phyloP scores from a whole-genome alignment of 2,888 invertebrate genomes.

The Rotaria socialis region DNA sequence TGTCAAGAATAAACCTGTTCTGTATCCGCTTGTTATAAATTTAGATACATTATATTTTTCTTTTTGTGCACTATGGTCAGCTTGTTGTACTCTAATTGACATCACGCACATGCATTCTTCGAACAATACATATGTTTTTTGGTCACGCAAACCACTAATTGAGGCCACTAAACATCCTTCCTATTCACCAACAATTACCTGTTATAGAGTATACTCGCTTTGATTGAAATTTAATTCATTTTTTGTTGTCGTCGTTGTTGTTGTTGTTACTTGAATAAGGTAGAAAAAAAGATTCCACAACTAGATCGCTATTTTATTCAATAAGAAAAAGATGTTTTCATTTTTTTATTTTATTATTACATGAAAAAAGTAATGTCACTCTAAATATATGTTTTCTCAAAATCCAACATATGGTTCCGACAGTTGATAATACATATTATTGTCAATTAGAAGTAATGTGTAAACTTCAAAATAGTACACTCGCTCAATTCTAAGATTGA shows the following conservation, averaged over 20 bases:
- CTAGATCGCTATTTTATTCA: neutral
- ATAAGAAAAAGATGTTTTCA: neutral
- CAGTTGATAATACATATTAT: neutral
- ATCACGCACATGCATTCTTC: neutral
- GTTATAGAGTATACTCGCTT: neutral
- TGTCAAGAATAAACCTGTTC: neutral
- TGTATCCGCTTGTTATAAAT: neutral
- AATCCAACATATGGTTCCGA: neutral
- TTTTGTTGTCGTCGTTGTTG: neutral
- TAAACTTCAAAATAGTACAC: neutral
- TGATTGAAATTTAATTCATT: neutral
- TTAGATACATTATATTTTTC: neutral
- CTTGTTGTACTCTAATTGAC: neutral
- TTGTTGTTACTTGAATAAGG: neutral
- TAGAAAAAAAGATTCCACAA: neutral
- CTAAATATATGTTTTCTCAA: neutral
- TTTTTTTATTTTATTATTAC: neutral
- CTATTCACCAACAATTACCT: neutral
- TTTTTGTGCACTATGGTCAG: neutral
- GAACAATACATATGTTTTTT: constrained; percentile 15
- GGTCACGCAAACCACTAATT: constrained; percentile 18
- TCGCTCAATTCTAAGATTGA: neutral
- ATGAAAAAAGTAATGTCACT: neutral
- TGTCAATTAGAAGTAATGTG: neutral
- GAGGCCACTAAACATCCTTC: constrained; percentile 9